A percentile compares a stretch with the other conserved stretches of the same genome.
These are phyloP conservation scores for Agonopterix arenella DNA, from an alignment of 2,888 invertebrate genomes.

Conservation along the genomic window DNA sequence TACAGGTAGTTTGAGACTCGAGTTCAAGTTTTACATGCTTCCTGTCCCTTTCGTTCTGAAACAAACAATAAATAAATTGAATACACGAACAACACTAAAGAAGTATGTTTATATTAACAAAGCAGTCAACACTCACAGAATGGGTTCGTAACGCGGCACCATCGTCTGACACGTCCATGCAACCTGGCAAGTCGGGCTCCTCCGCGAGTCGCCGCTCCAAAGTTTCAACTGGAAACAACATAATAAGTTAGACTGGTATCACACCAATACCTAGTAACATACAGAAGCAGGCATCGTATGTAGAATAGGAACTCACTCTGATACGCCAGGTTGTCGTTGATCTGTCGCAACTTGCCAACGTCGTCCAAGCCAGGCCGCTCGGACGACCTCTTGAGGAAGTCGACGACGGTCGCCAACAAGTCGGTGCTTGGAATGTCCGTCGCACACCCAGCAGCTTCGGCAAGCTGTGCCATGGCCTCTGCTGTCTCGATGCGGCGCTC, in stretches of 20 bases:
- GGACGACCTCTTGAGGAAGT: constrained; percentile 18
- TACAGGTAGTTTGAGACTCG: too few species aligned
- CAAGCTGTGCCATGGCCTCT: constrained; percentile 27
- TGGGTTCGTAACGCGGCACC: too few species aligned
- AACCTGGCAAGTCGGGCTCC: constrained; percentile 2
- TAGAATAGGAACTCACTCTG: constrained; percentile 22
- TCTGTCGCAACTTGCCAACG: constrained; percentile 20
- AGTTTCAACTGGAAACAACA: constrained; percentile 14
- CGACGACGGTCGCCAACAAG: constrained; percentile 29
- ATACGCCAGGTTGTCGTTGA: constrained; percentile 26
- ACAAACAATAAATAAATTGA: not conserved
- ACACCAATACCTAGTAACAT: too few species aligned
- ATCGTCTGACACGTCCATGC: too few species aligned
- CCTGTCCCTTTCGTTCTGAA: not conserved
- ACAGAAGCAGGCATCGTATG: too few species aligned
- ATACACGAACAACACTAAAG: too few species aligned
- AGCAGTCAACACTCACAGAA: too few species aligned
- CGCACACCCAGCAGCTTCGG: constrained; percentile 20
- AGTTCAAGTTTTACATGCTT: not conserved
- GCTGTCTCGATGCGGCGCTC: constrained; percentile 35
- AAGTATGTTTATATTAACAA: too few species aligned
- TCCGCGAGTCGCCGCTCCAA: constrained; percentile 11
- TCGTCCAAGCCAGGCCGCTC: constrained; percentile 13
- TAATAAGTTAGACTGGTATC: too few species aligned
- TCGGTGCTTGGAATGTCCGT: constrained; percentile 9